phyloP scores from a whole-genome alignment of 2,113 vertebrate genomes.

The Pristiophorus japonicus region DNA sequence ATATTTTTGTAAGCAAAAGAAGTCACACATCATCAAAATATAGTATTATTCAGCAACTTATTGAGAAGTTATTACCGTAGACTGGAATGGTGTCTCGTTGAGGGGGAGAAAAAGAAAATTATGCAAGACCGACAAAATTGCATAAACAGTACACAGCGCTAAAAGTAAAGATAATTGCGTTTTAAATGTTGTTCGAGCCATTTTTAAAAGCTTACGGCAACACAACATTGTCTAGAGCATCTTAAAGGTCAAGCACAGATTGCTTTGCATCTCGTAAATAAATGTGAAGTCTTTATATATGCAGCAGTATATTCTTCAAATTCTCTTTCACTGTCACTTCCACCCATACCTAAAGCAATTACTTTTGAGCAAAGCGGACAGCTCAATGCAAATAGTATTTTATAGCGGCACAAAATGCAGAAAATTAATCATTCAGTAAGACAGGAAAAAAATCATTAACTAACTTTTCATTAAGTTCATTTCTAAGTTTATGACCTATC shows the following conservation, averaged over 20 bases:
- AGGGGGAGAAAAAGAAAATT: not conserved
- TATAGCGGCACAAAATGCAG: not conserved
- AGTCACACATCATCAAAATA: not conserved
- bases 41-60: not conserved
- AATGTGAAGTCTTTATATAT: not conserved
- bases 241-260: not conserved
- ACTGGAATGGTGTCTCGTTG: not conserved
- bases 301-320: constrained; percentile 24
- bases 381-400: not conserved
- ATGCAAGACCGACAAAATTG: not conserved
- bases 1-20: not conserved
- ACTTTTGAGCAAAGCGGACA: not conserved
- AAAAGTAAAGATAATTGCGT: not conserved
- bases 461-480: constrained; percentile 10
- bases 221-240: not conserved
- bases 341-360: constrained; percentile 27
- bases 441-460: not conserved
- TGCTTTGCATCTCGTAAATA: constrained; percentile 5
- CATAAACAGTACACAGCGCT: not conserved
- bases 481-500: not conserved
- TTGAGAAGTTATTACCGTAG: not conserved
- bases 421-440: constrained; percentile 1
- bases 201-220: constrained; percentile 1
- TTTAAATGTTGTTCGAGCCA: not conserved
- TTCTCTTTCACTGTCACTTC: constrained; percentile 15